Conservation (phyloP, 1,140 invertebrate genomes). For the Zaprionus ghesquierei region DNA sequence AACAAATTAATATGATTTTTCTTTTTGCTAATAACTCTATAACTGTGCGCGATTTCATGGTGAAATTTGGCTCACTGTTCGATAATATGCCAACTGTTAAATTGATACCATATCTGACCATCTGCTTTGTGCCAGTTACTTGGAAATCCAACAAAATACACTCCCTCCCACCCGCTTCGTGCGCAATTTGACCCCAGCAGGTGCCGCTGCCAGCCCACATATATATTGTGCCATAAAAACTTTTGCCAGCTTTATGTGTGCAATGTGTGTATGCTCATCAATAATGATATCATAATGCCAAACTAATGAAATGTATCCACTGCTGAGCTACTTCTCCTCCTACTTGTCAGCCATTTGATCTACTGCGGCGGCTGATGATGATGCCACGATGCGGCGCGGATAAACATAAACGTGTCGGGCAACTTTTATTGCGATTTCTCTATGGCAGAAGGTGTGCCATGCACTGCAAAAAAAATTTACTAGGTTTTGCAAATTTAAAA, state of each 20-base stretch:
- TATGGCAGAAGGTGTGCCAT: conserved; percentile 19
- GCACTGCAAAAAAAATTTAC: conserved; percentile 9
- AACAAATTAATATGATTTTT: no score
- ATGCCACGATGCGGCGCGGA: conserved; percentile 30
- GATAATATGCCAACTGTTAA: background rate
- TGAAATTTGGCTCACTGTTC: background rate
- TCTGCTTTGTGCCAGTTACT: background rate
- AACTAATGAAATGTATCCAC: conserved; percentile 49
- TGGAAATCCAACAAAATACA: background rate
- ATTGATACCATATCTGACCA: background rate
- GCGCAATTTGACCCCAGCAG: background rate
- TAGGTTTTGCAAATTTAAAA: background rate
- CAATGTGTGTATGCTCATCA: conserved; percentile 19
- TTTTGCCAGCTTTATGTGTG: background rate
- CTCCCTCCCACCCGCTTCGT: background rate
- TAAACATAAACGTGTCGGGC: conserved; percentile 61
- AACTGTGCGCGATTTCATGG: background rate
- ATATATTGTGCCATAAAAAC: conserved; percentile 9
- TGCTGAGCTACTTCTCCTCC: conserved; percentile 18
- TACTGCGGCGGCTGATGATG: conserved; percentile 50
- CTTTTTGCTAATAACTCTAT: background rate
- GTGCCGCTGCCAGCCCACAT: background rate
- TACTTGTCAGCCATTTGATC: conserved; percentile 59
- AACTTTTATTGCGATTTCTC: conserved; percentile 66
- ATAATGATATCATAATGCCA: conserved; percentile 34